Evolutionary conservation across 2,888 invertebrate species (phyloP).

Genomic region (Lycophotia porphyrea): DNA sequence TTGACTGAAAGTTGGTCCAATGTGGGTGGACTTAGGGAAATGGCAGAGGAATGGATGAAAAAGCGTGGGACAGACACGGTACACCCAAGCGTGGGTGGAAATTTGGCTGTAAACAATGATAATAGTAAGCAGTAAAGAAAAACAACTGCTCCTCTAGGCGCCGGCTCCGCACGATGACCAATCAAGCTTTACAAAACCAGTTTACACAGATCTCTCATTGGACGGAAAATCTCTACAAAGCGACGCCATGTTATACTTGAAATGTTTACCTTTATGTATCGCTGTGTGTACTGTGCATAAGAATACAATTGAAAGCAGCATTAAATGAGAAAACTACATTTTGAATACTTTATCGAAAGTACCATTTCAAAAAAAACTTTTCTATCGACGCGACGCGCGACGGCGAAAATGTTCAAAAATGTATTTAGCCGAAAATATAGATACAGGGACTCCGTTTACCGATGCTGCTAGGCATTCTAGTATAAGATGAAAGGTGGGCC

Average conservation of each 20-base stretch:
- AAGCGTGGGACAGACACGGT: constrained; percentile 25
- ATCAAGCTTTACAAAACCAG: too few relatives aligned
- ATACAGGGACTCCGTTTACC: neutral
- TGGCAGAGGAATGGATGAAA: constrained; percentile 10
- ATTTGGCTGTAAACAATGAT: constrained; percentile 12
- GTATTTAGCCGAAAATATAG: neutral
- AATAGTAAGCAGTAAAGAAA: constrained; percentile 1
- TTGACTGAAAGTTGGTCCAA: neutral
- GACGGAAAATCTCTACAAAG: too few relatives aligned
- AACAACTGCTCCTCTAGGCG: neutral
- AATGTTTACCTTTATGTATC: too few relatives aligned
- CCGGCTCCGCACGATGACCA: too few relatives aligned
- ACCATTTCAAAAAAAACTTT: too few relatives aligned
- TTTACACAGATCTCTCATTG: too few relatives aligned
- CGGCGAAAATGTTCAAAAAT: neutral
- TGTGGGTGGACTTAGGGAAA: constrained; percentile 22
- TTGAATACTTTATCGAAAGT: neutral
- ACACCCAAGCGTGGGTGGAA: constrained; percentile 27
- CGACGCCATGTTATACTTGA: too few relatives aligned
- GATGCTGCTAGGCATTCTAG: neutral
- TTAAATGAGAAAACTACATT: neutral
- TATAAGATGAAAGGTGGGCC: too few relatives aligned
- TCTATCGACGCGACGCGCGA: too few relatives aligned
- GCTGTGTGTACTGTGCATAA: neutral
- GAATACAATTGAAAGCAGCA: neutral